Evolutionary conservation across 2,797 vertebrate genomes (phyloP), one percentile per base, ranked within the genome.

Genomic region (Sebastes itinus): DNA sequence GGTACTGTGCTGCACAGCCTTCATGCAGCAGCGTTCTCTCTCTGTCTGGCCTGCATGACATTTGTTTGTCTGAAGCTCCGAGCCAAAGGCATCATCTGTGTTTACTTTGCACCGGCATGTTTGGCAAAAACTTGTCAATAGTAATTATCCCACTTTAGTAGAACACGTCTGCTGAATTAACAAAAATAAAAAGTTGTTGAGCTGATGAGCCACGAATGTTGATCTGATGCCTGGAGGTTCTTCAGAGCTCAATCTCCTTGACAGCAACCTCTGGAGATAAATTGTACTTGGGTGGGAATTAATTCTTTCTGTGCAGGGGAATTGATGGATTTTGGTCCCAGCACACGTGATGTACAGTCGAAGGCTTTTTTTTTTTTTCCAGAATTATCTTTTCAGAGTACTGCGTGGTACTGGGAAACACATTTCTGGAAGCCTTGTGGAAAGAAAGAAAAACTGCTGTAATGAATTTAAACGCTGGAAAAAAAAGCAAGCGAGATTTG

Each of bases 381-480:
- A 84, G 72, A 88, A 82, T 82, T n/a, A 85, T 90, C 78, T 80
- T 84, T 74, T 83, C 63, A 72, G 80, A 87, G 81, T 63, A 46
- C 84, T 58, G 79, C 35, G 20, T 71, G 75, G 83, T 78, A 69
- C 83, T 78, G 87, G 79, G 85, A 82, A 91, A 70, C 80, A 83
- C 70, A 83, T 91, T 88, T 94, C 87, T 89, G 78, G 85, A 85
- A 85, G 71, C 33, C 64, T 64, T 35, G 42, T 79, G 84, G 84
- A 92, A 89, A 93, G 82, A 90, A 89, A 90, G 93, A 91, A 92
- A 92, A 92, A 86, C 88, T 82, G 81, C 89, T 88, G 90, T 93
- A 92, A 94, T 94, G 90, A 94, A 95, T 95, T 94, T 94, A 93
- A 95, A 94, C 60, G 67, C 88, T 66, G 84, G 87, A 68, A 6